These are phyloP conservation scores for Cirrhinus mrigala DNA, from an alignment of 2,797 vertebrate genomes.

Conservation along the genomic window DNA sequence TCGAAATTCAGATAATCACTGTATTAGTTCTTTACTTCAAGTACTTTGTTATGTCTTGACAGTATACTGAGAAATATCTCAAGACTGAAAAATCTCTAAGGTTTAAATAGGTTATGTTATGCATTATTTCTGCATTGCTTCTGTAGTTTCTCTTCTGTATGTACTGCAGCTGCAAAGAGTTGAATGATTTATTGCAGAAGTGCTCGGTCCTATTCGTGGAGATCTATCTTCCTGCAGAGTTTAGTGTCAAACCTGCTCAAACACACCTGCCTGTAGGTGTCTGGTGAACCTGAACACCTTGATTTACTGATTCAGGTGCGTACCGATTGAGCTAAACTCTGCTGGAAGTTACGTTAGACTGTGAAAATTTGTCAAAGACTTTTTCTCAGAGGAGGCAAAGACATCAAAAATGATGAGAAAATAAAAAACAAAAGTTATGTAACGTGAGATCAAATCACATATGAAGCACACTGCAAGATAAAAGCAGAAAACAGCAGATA, in stretches of 20 bases:
- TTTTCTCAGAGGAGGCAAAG: not conserved
- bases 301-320: not conserved
- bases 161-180: not conserved
- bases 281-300: constrained; percentile 6
- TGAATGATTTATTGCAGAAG: constrained; percentile 34
- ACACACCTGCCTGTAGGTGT: not conserved
- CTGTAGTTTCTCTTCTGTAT: not conserved
- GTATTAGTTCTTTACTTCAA: not conserved
- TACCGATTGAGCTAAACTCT: not conserved
- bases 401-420: not conserved
- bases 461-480: not conserved
- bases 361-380: not conserved
- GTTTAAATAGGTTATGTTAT: not conserved
- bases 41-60: not conserved
- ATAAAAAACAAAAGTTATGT: not conserved
- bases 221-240: not conserved
- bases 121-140: constrained; percentile 7
- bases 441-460: not conserved
- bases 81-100: not conserved
- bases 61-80: not conserved
- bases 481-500: not conserved
- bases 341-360: not conserved
- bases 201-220: not conserved
- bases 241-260: not conserved
- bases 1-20: not conserved